Evolutionary conservation across 1,140 invertebrate species (phyloP).

Genomic region (Hylyphantes graminicola): DNA sequence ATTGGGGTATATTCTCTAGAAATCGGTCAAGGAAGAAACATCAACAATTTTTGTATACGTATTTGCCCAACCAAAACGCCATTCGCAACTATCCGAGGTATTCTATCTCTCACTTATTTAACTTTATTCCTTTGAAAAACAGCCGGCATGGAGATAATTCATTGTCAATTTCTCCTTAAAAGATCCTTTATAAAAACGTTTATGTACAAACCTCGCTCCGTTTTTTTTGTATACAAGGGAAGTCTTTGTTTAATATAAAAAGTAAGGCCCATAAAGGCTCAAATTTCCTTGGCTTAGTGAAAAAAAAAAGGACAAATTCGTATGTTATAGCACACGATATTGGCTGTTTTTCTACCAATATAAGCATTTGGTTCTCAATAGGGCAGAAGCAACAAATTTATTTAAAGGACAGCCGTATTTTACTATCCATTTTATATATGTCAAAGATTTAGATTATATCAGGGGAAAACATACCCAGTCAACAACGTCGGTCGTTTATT

Average conservation of each 20-base stretch:
- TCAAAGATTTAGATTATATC: too few relatives aligned
- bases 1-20: conserved; percentile 4
- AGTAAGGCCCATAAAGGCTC: too few relatives aligned
- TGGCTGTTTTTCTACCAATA: too few relatives aligned
- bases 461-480: too few relatives aligned
- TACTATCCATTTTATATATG: too few relatives aligned
- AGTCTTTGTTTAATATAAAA: too few relatives aligned
- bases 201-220: conserved; percentile 12
- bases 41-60: conserved; percentile 4
- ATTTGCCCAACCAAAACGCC: conserved; percentile 29
- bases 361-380: too few relatives aligned
- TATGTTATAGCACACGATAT: not conserved
- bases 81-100: not conserved
- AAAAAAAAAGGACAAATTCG: not conserved
- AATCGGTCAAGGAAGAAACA: conserved; percentile 48
- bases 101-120: not conserved
- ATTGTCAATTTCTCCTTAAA: conserved; percentile 28
- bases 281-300: too few relatives aligned
- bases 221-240: conserved; percentile 1
- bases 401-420: too few relatives aligned
- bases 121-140: conserved; percentile 6
- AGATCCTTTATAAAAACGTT: conserved; percentile 11
- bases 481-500: too few relatives aligned
- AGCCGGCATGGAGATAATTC: conserved; percentile 14
- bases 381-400: too few relatives aligned